Evolutionary conservation across 2,797 vertebrate species (phyloP).

Genomic region (Typhlichthys subterraneus): DNA sequence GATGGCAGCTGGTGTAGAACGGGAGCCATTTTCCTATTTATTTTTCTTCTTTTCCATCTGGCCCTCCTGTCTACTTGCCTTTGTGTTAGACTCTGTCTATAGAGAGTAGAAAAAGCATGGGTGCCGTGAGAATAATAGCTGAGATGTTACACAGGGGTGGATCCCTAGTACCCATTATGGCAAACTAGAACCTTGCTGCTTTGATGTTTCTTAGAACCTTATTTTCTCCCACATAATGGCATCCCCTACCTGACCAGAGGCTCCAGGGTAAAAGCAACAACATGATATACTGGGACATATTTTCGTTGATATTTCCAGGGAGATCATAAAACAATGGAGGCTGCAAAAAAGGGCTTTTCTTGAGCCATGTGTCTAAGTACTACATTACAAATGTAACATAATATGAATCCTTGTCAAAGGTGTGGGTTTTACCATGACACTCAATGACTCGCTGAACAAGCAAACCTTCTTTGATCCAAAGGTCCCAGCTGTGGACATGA

Average conservation of each 20-base stretch:
- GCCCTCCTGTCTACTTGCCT: conserved; percentile 59
- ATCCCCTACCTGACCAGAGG: conserved; percentile 8
- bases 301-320: conserved; percentile 14
- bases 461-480: conserved; percentile 22
- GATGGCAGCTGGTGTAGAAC: conserved; percentile 64
- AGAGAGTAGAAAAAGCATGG: conserved; percentile 42
- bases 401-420: conserved; percentile 37
- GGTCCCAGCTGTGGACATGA: conserved; percentile 19
- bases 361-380: conserved; percentile 47
- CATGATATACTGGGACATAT: neutral
- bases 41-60: conserved; percentile 66
- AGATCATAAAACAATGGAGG: conserved; percentile 34
- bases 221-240: conserved; percentile 4
- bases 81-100: conserved; percentile 30
- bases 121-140: conserved; percentile 52
- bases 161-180: conserved; percentile 47
- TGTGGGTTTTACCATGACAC: conserved; percentile 30
- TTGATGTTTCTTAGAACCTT: conserved; percentile 33
- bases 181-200: conserved; percentile 26
- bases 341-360: conserved; percentile 17
- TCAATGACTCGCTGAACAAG: conserved; percentile 44
- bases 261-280: conserved; percentile 24
- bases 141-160: conserved; percentile 54
- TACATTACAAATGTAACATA: conserved; percentile 33
- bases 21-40: conserved; percentile 51